Evolutionary conservation across 2,888 invertebrate species (phyloP).

Genomic region (Thumatha senex): DNA sequence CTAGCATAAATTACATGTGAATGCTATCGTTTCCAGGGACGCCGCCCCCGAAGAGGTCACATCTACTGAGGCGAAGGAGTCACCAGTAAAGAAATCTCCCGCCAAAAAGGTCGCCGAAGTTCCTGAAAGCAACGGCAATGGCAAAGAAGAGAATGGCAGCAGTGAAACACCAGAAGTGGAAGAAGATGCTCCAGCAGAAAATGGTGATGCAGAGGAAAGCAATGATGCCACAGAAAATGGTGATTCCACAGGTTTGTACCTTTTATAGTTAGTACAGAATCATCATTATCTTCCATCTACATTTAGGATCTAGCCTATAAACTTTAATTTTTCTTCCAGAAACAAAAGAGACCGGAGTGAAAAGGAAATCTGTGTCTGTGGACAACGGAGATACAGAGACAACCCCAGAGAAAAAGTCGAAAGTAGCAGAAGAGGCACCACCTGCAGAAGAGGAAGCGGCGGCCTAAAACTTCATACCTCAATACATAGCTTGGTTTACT

Average conservation of each 20-base stretch:
- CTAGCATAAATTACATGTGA: constrained; percentile 3
- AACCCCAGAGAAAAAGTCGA: constrained; percentile 89
- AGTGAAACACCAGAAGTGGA: constrained; percentile 65
- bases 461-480: constrained; percentile 69
- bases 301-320: no score
- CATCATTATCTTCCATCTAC: no score
- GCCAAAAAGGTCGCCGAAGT: constrained; percentile 74
- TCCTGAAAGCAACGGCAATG: constrained; percentile 67
- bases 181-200: constrained; percentile 67
- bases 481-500: constrained; percentile 71
- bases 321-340: constrained; percentile 56
- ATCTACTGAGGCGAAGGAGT: constrained; percentile 76
- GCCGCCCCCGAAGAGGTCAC: constrained; percentile 76
- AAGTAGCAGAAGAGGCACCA: constrained; percentile 84
- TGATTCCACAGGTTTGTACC: constrained; percentile 65
- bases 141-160: constrained; percentile 73
- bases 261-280: neutral
- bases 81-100: constrained; percentile 79
- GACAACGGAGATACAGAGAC: constrained; percentile 83
- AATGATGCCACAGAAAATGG: constrained; percentile 77
- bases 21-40: constrained; percentile 60
- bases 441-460: constrained; percentile 84
- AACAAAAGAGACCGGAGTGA: constrained; percentile 82
- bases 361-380: constrained; percentile 87
- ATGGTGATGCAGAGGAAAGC: constrained; percentile 74